phyloP scores from a whole-genome alignment of 2,888 invertebrate genomes.

The Sminthurides aquaticus region DNA sequence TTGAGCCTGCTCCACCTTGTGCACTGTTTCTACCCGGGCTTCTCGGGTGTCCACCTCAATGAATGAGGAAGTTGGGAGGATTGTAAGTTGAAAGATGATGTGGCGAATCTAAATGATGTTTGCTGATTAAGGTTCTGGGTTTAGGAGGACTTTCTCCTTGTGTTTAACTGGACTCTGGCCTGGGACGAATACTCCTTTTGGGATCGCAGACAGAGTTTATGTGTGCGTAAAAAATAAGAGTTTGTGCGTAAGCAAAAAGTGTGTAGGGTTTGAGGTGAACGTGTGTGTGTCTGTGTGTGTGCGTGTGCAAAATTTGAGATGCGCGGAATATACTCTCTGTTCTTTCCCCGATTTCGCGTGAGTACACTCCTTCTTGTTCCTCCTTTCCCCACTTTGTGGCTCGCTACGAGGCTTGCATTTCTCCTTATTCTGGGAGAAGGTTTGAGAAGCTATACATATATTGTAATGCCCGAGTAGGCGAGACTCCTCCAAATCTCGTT shows the following conservation, averaged over 20 bases:
- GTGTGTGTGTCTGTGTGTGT: slow-evolving; percentile 1
- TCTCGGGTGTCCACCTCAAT: no score
- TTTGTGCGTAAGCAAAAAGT: slow-evolving; percentile 9
- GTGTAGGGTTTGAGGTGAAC: not conserved
- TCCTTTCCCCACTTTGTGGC: slow-evolving; percentile 1
- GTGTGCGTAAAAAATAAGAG: slow-evolving; percentile 6
- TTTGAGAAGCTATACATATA: no score
- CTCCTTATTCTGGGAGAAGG: no score
- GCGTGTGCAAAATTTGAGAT: slow-evolving; percentile 9
- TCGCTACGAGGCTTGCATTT: no score
- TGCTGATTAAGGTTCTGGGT: no score
- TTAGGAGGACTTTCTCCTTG: not conserved
- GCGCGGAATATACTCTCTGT: not conserved
- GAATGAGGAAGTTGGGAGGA: no score
- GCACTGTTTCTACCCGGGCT: no score
- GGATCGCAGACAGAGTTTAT: not conserved
- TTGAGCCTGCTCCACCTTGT: no score
- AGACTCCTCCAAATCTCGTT: no score
- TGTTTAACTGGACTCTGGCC: not conserved
- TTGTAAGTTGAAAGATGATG: no score
- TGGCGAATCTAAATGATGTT: no score
- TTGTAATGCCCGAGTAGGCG: no score
- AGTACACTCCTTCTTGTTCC: not conserved
- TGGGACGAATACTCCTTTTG: not conserved
- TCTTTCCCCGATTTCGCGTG: slow-evolving; percentile 1